Evolutionary conservation across 2,888 invertebrate genomes (phyloP).

Genomic region (Copidosoma aretas): DNA sequence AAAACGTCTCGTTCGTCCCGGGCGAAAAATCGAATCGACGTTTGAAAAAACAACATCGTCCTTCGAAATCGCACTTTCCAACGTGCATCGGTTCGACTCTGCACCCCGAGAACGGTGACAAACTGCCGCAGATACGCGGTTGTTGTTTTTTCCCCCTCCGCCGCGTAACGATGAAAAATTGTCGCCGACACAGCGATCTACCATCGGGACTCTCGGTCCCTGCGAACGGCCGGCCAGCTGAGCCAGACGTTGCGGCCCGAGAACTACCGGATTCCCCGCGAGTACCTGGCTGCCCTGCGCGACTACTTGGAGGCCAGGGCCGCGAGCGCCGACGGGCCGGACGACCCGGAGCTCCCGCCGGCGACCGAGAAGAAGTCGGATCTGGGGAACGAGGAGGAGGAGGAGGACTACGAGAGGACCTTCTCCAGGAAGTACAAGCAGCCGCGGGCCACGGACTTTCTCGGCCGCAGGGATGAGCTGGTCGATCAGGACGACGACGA

Average conservation of each 20-base stretch:
- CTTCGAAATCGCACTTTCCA: too few species aligned
- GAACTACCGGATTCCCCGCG: constrained; percentile 18
- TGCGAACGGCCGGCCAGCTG: constrained; percentile 11
- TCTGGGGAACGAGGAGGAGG: constrained; percentile 12
- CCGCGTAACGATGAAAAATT: too few species aligned
- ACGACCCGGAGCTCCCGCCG: constrained; percentile 19
- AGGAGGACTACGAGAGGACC: constrained; percentile 46
- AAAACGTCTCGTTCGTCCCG: too few species aligned
- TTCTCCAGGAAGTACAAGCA: constrained; percentile 51
- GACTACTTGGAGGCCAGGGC: constrained; percentile 14
- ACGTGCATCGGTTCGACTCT: too few species aligned
- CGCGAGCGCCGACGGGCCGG: neutral
- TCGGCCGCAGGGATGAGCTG: constrained; percentile 24
- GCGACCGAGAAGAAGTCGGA: constrained; percentile 1
- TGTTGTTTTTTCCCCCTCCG: too few species aligned
- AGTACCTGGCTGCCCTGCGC: constrained; percentile 22
- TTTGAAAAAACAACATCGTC: too few species aligned
- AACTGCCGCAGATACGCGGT: neutral
- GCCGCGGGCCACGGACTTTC: constrained; percentile 8
- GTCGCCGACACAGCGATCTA: constrained; percentile 13
- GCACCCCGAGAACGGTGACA: too few species aligned
- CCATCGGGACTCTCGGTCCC: constrained; percentile 30
- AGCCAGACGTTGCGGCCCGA: constrained; percentile 8
- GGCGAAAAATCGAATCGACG: too few species aligned
- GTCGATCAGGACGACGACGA: constrained; percentile 30